phyloP scores from a whole-genome alignment of 2,888 invertebrate species.

The Pristionchus mayeri region DNA sequence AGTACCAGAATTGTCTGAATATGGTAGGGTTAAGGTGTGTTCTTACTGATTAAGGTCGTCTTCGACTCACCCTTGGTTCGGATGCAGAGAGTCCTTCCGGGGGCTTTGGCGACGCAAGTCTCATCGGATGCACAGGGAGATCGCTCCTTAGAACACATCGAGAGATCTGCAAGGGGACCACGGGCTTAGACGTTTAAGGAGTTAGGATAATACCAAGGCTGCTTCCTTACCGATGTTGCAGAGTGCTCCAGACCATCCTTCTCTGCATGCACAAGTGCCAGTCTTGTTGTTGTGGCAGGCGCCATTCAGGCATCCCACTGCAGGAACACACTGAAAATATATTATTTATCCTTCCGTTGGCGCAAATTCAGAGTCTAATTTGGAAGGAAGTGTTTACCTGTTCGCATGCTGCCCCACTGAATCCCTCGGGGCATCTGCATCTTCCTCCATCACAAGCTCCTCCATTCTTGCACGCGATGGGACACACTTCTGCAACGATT shows the following conservation, averaged over 20 bases:
- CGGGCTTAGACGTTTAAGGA: not conserved
- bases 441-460: not conserved
- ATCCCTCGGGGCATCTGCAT: not conserved
- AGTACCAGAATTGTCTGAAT: too few species aligned
- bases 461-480: not conserved
- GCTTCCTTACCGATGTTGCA: conserved; percentile 26
- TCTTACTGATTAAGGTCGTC: not conserved
- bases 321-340: conserved; percentile 31
- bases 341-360: conserved; percentile 46
- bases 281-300: conserved; percentile 33
- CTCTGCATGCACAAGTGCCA: not conserved
- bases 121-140: not conserved
- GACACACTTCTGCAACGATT: conserved; percentile 11
- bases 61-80: not conserved
- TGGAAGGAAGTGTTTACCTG: not conserved
- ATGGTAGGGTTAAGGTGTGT: not conserved
- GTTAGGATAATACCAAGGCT: not conserved
- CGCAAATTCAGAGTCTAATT: not conserved
- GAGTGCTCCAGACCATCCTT: conserved; percentile 15
- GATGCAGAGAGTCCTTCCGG: not conserved
- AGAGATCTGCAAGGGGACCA: conserved; percentile 6
- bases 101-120: not conserved
- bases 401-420: conserved; percentile 30
- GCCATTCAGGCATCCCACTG: conserved; percentile 1
- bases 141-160: not conserved